Evolutionary conservation across 2,797 vertebrate genomes (phyloP), one percentile per base, ranked within the genome.

Genomic region (Bovichtus diacanthus): DNA sequence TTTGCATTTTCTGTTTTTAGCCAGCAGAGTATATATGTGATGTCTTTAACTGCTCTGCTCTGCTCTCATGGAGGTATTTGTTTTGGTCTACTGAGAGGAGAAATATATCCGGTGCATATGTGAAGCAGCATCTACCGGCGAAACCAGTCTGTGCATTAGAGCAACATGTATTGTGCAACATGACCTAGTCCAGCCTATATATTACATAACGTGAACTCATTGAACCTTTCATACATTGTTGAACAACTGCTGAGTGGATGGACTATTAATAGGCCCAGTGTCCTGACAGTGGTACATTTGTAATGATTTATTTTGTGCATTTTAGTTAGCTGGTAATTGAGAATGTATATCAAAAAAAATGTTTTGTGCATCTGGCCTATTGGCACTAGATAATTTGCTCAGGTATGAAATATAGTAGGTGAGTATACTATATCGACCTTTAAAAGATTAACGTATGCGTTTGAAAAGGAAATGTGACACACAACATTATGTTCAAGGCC

Each of bases 151-250:
- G 12, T 74, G 47, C 58, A 70, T 74, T 61, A 51, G 27, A 67
- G 25, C 38, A 61, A 39, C 67, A 34, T 63, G 55, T 31, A 67
- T 55, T 80, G 70, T 60, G 60, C 27, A 58, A 6, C 61, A 36
- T 81, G 79, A 75, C 81, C 85, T 27, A 53, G 71, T 63, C 27
- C 78, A 60, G 46, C 77, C 80, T 78, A 80, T 81, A 73, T 73
- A 80, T 92, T 90, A 73, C 86, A 80, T 87, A 89, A 90, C 81
- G 74, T 84, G 80, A 92, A 91, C 92, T 72, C 80, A 3, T 0
- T 92, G 82, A 93, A 91, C 90, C 74, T 74, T 70, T 74, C 60
- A 70, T 81, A 75, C 76, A 77, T 84, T 82, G 68, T 79, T 78
- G 61, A 80, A 67, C 62, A 77, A 75, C 60, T 80, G 80, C 81